phyloP scores from a whole-genome alignment of 2,888 invertebrate species.

The Blastobasis adustella region DNA sequence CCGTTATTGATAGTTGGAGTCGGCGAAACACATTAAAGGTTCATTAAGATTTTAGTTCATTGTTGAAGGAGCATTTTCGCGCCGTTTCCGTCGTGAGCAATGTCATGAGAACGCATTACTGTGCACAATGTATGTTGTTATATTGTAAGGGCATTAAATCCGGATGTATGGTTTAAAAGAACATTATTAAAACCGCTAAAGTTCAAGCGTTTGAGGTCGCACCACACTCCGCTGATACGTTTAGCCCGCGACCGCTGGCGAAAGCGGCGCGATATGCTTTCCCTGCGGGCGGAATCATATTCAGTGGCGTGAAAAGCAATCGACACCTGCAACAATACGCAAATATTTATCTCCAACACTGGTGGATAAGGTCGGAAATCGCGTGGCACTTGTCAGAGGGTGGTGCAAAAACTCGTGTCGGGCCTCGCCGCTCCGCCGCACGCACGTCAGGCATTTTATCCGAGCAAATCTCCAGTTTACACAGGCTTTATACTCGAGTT shows the following conservation, averaged over 20 bases:
- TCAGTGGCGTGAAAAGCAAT: conserved; percentile 45
- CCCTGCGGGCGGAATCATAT: conserved; percentile 51
- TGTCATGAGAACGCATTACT: not conserved
- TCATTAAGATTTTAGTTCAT: too few species aligned
- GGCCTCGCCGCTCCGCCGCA: conserved; percentile 33
- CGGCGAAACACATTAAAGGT: too few species aligned
- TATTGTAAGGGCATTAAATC: too few species aligned
- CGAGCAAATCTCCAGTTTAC: conserved; percentile 19
- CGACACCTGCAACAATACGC: conserved; percentile 22
- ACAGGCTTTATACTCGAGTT: conserved; percentile 9
- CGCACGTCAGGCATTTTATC: conserved; percentile 28
- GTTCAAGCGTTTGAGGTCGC: too few species aligned
- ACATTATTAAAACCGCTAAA: too few species aligned
- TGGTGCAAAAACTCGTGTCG: conserved; percentile 31
- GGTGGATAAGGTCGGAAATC: conserved; percentile 25
- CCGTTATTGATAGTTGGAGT: too few species aligned
- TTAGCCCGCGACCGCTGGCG: not conserved
- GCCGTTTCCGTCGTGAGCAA: too few species aligned
- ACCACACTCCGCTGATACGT: too few species aligned
- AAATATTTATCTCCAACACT: not conserved
- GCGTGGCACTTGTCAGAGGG: conserved; percentile 10
- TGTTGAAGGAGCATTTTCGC: too few species aligned
- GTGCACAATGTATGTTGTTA: not conserved
- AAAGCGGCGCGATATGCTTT: conserved; percentile 32
- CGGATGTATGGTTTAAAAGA: too few species aligned